phyloP scores from a whole-genome alignment of 2,113 vertebrate genomes.

The Tenebrosternarchus preto region DNA sequence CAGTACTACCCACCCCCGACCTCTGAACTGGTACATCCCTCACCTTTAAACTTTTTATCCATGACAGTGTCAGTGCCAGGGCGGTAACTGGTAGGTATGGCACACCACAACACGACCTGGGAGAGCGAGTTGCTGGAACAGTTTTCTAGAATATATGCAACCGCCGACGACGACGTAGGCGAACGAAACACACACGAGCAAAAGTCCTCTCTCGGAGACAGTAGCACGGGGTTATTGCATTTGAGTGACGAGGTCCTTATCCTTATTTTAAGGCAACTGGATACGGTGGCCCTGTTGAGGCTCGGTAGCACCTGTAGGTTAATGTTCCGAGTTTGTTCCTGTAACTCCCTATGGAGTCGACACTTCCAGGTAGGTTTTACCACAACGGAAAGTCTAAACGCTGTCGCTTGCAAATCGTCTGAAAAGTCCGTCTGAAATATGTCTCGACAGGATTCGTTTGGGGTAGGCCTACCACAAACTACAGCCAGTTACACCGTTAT shows the following conservation, averaged over 20 bases:
- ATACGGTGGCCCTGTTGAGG: slow-evolving; percentile 61
- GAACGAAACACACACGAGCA: neutral
- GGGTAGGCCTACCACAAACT: slow-evolving; percentile 47
- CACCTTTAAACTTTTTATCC: slow-evolving; percentile 36
- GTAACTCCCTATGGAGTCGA: slow-evolving; percentile 62
- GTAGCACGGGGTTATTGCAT: slow-evolving; percentile 45
- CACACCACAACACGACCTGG: slow-evolving; percentile 20
- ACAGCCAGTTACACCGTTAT: slow-evolving; percentile 37
- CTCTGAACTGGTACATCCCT: slow-evolving; percentile 48
- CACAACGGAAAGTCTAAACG: neutral
- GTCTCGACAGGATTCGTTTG: slow-evolving; percentile 55
- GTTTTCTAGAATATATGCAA: slow-evolving; percentile 40
- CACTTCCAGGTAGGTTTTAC: slow-evolving; percentile 61
- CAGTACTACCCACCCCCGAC: neutral
- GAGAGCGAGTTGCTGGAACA: slow-evolving; percentile 54
- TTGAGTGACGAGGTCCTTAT: slow-evolving; percentile 67
- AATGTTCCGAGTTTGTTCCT: slow-evolving; percentile 61
- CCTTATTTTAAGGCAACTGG: slow-evolving; percentile 56
- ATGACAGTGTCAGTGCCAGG: neutral
- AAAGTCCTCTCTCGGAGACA: neutral
- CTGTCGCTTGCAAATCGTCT: no score
- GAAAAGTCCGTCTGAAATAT: neutral
- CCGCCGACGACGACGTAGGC: neutral
- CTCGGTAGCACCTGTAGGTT: slow-evolving; percentile 58
- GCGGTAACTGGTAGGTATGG: slow-evolving; percentile 51